Evolutionary conservation across 2,797 vertebrate species (phyloP).

Genomic region (Lophotriccus pileatus): DNA sequence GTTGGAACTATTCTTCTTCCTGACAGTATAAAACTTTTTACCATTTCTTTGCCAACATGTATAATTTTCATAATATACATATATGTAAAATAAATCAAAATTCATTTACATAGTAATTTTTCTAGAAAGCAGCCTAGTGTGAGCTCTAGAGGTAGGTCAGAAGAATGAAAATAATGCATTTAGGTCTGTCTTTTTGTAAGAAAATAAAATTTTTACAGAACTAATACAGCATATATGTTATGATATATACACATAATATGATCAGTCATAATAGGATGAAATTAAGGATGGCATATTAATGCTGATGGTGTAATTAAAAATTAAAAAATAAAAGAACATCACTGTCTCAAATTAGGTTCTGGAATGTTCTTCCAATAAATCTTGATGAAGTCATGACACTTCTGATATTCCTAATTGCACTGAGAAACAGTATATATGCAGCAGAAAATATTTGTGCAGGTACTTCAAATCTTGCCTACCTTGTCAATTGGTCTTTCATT

Average conservation of each 20-base stretch:
- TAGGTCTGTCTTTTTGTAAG: neutral
- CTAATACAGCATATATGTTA: neutral
- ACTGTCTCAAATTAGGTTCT: neutral
- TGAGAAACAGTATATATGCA: neutral
- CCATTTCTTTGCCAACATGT: neutral
- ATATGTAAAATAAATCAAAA: constrained; percentile 29
- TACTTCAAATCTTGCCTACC: neutral
- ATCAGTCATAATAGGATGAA: neutral
- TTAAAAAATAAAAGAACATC: neutral
- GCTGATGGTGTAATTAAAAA: neutral
- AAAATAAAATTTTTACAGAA: neutral
- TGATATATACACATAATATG: neutral
- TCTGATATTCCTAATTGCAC: neutral
- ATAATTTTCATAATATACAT: constrained; percentile 20
- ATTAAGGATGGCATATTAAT: neutral
- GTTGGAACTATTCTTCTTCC: constrained; percentile 59
- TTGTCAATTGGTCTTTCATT: neutral
- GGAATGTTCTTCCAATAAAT: neutral
- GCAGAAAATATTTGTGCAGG: neutral
- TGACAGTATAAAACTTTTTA: constrained; percentile 60
- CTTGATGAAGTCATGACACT: neutral
- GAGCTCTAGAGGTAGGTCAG: neutral
- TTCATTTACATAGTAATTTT: constrained; percentile 32
- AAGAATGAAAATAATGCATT: neutral
- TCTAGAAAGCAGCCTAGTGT: neutral